Evolutionary conservation across 2,113 vertebrate species (phyloP).

Genomic region (Tyrannus savana): DNA sequence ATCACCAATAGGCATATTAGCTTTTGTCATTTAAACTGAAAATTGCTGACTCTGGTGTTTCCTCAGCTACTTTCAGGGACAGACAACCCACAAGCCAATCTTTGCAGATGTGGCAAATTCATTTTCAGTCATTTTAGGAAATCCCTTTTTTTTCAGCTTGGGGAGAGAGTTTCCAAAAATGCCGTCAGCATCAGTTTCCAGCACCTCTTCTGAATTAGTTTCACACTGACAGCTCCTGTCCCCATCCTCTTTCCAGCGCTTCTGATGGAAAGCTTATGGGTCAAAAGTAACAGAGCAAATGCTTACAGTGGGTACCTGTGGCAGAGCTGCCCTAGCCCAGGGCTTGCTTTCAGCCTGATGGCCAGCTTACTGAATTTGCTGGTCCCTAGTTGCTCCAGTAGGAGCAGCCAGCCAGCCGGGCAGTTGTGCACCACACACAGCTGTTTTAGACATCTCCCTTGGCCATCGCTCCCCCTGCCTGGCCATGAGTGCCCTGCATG

Average conservation of each 20-base stretch:
- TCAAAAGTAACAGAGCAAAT: not conserved
- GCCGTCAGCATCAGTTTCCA: not conserved
- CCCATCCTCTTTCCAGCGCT: not conserved
- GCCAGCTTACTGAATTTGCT: not conserved
- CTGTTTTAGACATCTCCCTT: not conserved
- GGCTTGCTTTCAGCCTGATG: not conserved
- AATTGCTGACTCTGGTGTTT: not conserved
- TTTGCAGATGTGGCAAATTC: conserved; percentile 14
- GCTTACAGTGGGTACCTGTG: not conserved
- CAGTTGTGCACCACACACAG: fast-evolving
- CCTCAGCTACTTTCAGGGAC: not conserved
- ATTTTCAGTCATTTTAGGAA: conserved; percentile 37
- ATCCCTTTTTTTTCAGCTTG: not conserved
- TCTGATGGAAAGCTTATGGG: not conserved
- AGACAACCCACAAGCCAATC: not conserved
- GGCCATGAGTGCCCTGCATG: fast-evolving
- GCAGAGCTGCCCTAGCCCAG: not conserved
- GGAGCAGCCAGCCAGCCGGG: not conserved
- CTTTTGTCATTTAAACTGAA: not conserved
- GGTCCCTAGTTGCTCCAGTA: not conserved
- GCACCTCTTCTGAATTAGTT: not conserved
- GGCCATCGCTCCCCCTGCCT: not conserved
- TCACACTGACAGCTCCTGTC: not conserved
- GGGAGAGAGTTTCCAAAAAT: conserved; percentile 21
- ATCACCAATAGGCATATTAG: not conserved